Evolutionary conservation across 1,140 invertebrate genomes (phyloP).

Genomic region (Macrosteles quadrilineatus): DNA sequence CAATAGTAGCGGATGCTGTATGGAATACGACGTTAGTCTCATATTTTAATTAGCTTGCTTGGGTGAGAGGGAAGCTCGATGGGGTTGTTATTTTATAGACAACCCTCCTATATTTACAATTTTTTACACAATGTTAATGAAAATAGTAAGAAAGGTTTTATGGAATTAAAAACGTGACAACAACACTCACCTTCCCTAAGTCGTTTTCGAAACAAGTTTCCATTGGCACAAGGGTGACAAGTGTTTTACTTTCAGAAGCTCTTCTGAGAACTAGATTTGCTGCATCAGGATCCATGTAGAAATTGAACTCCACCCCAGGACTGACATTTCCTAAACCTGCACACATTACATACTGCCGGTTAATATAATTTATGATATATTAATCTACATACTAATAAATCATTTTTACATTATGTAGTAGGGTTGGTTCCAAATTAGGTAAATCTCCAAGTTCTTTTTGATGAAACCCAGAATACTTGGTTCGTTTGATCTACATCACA

Average conservation of each 20-base stretch:
- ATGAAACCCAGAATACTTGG: not conserved
- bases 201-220: not conserved
- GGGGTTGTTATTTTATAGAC: not conserved
- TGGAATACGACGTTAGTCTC: no score
- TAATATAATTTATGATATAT: not conserved
- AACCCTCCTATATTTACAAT: no score
- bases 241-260: not conserved
- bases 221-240: not conserved
- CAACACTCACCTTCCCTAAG: not conserved
- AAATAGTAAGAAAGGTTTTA: no score
- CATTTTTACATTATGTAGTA: not conserved
- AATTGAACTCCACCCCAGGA: constrained; percentile 74
- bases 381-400: not conserved
- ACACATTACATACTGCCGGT: no score
- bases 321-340: constrained; percentile 65
- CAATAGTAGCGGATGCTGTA: no score
- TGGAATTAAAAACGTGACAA: no score
- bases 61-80: not conserved
- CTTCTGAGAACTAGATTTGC: constrained; percentile 56
- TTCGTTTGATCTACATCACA: not conserved
- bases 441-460: not conserved
- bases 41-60: no score
- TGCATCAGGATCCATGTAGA: constrained; percentile 73
- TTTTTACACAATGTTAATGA: no score
- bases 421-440: not conserved